A percentile compares a stretch with the other conserved stretches of the same genome.
Conservation (phyloP, 2,797 vertebrate species). For the Anguilla obscura region DNA sequence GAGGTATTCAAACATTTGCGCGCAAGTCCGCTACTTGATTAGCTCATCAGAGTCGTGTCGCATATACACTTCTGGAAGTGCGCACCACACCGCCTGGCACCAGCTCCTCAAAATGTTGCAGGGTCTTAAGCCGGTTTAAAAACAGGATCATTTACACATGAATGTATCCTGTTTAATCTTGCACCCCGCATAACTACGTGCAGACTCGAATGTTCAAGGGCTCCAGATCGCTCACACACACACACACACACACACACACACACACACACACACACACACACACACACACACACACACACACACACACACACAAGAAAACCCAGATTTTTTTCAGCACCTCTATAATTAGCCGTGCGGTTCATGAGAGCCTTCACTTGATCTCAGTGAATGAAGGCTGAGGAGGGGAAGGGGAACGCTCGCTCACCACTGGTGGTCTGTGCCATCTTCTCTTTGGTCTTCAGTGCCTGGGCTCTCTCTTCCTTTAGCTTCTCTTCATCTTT, state of each 20-base stretch:
- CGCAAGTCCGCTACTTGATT: neutral
- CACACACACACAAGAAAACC: neutral
- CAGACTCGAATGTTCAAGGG: neutral
- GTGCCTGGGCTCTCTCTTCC: constrained; percentile 87
- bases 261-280: neutral
- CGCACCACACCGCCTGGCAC: neutral
- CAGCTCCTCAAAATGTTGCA: constrained; percentile 1
- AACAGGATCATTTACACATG: neutral
- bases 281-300: neutral
- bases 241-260: neutral
- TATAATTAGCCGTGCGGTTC: neutral
- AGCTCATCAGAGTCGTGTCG: neutral
- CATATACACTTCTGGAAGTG: neutral
- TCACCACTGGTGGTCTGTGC: constrained; percentile 86
- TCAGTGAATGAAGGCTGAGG: neutral
- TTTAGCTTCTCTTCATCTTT: constrained; percentile 93
- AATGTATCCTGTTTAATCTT: neutral
- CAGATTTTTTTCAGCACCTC: neutral
- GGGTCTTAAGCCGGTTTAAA: neutral
- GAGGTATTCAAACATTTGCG: neutral
- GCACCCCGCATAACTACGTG: neutral
- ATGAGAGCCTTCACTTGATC: neutral
- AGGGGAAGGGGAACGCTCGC: neutral
- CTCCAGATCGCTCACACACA: neutral
- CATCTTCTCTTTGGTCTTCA: constrained; percentile 96